These are phyloP conservation scores for Corydoras maculifer DNA, from an alignment of 2,113 vertebrate genomes.

Conservation along the genomic window DNA sequence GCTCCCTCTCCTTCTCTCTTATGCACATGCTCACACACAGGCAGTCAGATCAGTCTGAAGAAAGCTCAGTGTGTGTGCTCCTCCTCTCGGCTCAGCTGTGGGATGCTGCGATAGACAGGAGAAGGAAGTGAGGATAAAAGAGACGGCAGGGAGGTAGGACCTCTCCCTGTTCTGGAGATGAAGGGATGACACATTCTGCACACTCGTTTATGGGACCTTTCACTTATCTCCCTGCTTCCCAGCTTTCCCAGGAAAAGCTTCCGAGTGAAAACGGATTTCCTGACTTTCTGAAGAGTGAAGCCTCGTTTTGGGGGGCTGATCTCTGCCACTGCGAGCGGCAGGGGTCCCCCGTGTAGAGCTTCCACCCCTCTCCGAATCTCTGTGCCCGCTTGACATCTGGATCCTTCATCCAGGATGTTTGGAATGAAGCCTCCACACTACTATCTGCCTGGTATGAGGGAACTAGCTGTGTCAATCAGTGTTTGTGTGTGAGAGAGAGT, in stretches of 20 bases:
- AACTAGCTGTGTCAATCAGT: conserved; percentile 7
- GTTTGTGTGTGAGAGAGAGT: conserved; percentile 28
- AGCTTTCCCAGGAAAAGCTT: not conserved
- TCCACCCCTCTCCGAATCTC: not conserved
- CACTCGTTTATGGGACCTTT: conserved; percentile 15
- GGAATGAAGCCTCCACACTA: conserved; percentile 34
- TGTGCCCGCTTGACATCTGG: conserved; percentile 5
- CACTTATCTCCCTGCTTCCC: conserved; percentile 14
- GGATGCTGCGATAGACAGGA: conserved; percentile 54
- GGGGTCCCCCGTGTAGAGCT: not conserved
- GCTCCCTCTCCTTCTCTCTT: conserved; percentile 46
- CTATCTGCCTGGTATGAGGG: conserved; percentile 32
- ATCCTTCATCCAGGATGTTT: conserved; percentile 29
- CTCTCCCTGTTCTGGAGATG: conserved; percentile 17
- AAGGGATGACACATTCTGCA: conserved; percentile 26
- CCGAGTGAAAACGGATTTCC: conserved; percentile 13
- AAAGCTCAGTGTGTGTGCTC: conserved; percentile 23
- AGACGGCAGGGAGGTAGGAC: conserved; percentile 46
- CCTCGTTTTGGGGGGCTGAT: conserved; percentile 11
- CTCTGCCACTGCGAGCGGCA: not conserved
- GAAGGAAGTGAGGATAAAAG: conserved; percentile 56
- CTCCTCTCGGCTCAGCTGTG: conserved; percentile 51
- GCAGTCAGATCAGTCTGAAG: conserved; percentile 19
- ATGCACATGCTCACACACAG: conserved; percentile 37
- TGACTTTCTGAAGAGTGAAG: conserved; percentile 9